A percentile compares a stretch with the other conserved stretches of the same genome.
These are phyloP conservation scores for Pedionomus torquatus DNA, from an alignment of 2,113 vertebrate genomes.

Conservation along the genomic window DNA sequence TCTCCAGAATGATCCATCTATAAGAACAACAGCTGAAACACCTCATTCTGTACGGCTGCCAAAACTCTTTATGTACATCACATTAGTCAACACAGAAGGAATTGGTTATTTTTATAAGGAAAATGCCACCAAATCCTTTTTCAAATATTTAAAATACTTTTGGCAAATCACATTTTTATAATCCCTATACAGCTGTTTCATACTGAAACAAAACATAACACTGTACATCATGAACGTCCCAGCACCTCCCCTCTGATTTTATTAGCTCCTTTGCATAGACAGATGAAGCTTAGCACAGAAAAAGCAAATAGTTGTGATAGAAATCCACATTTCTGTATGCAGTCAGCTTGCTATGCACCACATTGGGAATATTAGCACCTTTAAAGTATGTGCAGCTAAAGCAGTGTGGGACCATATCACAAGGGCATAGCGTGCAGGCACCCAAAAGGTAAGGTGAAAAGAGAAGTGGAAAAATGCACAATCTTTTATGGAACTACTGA, in stretches of 20 bases:
- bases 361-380: not conserved
- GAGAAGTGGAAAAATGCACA: not conserved
- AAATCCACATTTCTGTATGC: not conserved
- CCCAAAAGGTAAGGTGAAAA: not conserved
- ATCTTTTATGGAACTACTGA: not conserved
- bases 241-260: slow-evolving; percentile 24
- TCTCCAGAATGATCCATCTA: not conserved
- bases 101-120: slow-evolving; percentile 57
- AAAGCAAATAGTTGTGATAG: not conserved
- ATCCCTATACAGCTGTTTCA: slow-evolving; percentile 37
- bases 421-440: not conserved
- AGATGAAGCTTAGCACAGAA: not conserved
- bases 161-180: slow-evolving; percentile 47
- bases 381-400: not conserved
- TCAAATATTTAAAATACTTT: slow-evolving; percentile 64
- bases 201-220: not conserved
- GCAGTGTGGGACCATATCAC: too few species aligned
- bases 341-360: not conserved
- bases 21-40: slow-evolving; percentile 64
- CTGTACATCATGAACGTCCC: not conserved
- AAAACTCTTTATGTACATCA: slow-evolving; percentile 5
- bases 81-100: slow-evolving; percentile 54
- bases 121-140: slow-evolving; percentile 57
- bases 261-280: not conserved
- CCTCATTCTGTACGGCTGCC: not conserved